Evolutionary conservation across 2,888 invertebrate genomes (phyloP), one percentile per base, ranked within the genome.

Genomic region (Harmothoe impar): DNA sequence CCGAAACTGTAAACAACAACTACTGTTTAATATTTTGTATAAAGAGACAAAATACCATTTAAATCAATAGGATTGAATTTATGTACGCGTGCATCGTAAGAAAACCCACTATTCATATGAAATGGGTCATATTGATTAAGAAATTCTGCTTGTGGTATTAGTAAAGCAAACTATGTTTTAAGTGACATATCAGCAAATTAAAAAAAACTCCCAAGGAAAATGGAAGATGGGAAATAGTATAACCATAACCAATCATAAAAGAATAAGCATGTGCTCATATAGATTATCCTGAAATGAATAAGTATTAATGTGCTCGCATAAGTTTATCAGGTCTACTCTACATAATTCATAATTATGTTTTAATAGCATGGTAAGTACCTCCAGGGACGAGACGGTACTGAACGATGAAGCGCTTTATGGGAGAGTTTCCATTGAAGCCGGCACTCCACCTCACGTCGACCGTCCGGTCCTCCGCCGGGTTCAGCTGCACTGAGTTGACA

Each of bases 401-500:
- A 90, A 99, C 97, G 92, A 98, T 98, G 95, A 98, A 99, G 95
- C 98, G 98, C 94, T 98, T 97, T 91, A 99, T 97, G 17, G 98
- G 98, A 94, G 98, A 98, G 96, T 99, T 99, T 90, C 99, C 99
- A 96, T 99, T 98, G 96, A 99, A 99, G 51, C 98, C 98, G 0
- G 98, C 98, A 20, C 98, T 98, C 99, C 99, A 99, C 31, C 97
- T 97, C 1, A 99, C 97, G 94, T 98, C 98, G 92, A 99, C 98
- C 51, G 98, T 98, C 0, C 98, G 95, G 97, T 97, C 98, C 78
- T 95, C 97, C 95, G 92, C 97, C 96, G 98, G 98, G 31, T 98
- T 97, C 20, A 97, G 96, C 89, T 97, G 97, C 0, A 98, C 99
- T 93, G 97, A 97, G 0, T 98, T 98, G 94, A 98, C 98, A 84